A percentile compares a stretch with the other conserved stretches of the same genome.
These are phyloP conservation scores for Ctenopoma multispine DNA, from an alignment of 2,797 vertebrate genomes.

Conservation along the genomic window DNA sequence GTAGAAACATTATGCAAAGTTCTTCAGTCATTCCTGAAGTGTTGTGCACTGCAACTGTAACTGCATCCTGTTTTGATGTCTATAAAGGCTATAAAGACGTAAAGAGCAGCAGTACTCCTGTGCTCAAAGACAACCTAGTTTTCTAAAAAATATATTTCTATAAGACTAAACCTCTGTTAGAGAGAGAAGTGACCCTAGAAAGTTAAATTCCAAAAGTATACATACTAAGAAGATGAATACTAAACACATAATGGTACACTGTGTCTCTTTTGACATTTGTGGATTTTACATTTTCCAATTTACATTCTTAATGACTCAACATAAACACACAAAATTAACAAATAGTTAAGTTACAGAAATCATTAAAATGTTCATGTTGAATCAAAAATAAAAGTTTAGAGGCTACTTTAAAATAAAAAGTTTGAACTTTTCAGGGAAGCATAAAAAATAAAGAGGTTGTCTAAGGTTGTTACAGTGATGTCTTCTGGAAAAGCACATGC, in stretches of 20 bases:
- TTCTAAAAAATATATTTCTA: no score
- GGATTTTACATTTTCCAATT: neutral
- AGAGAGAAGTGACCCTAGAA: no score
- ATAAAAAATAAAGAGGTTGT: neutral
- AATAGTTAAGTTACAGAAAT: neutral
- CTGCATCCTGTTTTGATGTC: neutral
- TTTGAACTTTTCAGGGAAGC: neutral
- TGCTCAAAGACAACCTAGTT: no score
- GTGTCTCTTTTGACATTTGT: neutral
- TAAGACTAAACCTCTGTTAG: no score
- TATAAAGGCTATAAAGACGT: neutral
- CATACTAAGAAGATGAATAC: neutral
- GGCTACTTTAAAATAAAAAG: slow-evolving; percentile 5
- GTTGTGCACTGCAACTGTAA: neutral
- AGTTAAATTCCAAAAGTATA: neutral
- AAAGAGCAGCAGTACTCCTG: neutral
- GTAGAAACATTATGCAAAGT: neutral
- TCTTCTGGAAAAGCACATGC: neutral
- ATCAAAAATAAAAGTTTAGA: neutral
- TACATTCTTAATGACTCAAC: neutral
- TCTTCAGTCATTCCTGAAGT: neutral
- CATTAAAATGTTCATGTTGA: no score
- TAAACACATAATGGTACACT: neutral
- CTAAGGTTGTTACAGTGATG: neutral
- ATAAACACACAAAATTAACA: neutral